A percentile compares a stretch with the other conserved stretches of the same genome.
Conservation (phyloP, 35 echinoderm and acorn worm species). For the Apostichopus parvimensis region DNA sequence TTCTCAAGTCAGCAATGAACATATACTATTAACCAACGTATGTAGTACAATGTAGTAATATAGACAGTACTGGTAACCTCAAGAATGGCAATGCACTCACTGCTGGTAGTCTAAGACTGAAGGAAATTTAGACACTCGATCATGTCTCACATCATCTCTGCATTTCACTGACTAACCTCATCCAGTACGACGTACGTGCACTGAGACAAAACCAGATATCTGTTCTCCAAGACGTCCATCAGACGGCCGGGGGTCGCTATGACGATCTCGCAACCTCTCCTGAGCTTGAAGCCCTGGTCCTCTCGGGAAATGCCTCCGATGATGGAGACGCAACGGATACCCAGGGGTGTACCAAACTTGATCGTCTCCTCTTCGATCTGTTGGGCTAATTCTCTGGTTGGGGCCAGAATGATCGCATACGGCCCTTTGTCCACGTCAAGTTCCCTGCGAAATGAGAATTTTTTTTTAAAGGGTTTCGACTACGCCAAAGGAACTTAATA, state of each 20-base stretch:
- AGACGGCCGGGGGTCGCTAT: conserved; percentile 99
- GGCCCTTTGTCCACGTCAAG: conserved; percentile 87
- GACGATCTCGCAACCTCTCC: conserved; percentile 89
- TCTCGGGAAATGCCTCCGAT: conserved; percentile 98
- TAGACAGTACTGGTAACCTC: too few species aligned
- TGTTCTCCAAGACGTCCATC: conserved; percentile 97
- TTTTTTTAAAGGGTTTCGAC: too few species aligned
- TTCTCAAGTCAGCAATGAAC: too few species aligned
- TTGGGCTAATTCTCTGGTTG: conserved; percentile 95
- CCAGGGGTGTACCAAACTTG: conserved; percentile 91
- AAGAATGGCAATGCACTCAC: too few species aligned
- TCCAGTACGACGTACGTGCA: conserved; percentile 98
- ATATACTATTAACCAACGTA: too few species aligned
- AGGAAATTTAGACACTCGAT: too few species aligned
- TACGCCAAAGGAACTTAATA: too few species aligned
- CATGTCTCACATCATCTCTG: too few species aligned
- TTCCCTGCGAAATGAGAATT: conserved; percentile 46
- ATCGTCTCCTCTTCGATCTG: conserved; percentile 95
- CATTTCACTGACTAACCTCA: conserved; percentile 70
- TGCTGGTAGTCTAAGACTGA: too few species aligned
- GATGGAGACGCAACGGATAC: conserved; percentile 94
- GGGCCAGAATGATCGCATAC: conserved; percentile 94
- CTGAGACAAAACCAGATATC: conserved; percentile 87
- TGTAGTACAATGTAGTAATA: too few species aligned
- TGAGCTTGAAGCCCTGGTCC: conserved; percentile 97